These are phyloP conservation scores for Enteromius anoplus DNA, from an alignment of 2,797 vertebrate genomes.

Conservation along the genomic window DNA sequence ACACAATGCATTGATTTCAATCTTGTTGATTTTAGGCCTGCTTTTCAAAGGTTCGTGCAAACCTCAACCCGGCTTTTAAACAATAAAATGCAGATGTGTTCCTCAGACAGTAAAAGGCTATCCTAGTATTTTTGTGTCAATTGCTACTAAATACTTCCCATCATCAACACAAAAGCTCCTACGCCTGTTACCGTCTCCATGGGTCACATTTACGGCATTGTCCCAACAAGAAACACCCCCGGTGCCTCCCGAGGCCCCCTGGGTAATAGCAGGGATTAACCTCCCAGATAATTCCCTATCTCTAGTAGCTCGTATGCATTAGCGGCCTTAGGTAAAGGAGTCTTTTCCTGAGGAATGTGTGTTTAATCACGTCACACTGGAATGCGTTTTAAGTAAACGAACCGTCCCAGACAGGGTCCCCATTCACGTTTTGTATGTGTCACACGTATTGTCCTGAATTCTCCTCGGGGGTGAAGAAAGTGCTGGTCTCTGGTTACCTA, in stretches of 20 bases:
- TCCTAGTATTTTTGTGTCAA: not conserved
- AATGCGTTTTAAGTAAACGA: conserved; percentile 56
- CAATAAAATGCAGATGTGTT: conserved; percentile 18
- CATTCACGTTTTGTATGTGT: conserved; percentile 21
- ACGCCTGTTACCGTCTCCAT: conserved; percentile 24
- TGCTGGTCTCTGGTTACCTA: not conserved
- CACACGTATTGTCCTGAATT: not conserved
- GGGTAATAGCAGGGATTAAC: conserved; percentile 60
- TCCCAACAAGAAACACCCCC: conserved; percentile 37
- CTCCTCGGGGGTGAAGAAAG: not conserved
- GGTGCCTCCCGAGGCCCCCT: conserved; percentile 40
- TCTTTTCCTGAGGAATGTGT: conserved; percentile 39
- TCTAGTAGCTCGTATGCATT: conserved; percentile 51
- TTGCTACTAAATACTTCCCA: conserved; percentile 8
- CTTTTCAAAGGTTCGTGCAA: not conserved
- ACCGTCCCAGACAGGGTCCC: conserved; percentile 22
- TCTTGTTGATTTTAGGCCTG: conserved; percentile 8
- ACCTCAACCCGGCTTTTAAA: not conserved
- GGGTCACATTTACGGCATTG: conserved; percentile 57
- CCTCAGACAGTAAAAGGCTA: not conserved
- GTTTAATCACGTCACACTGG: conserved; percentile 47
- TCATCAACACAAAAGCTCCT: conserved; percentile 24
- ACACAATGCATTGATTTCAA: not conserved
- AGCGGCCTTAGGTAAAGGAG: conserved; percentile 55
- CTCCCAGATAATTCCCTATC: conserved; percentile 55